Conservation (phyloP, 2,888 invertebrate species). For the Sepiola atlantica region DNA sequence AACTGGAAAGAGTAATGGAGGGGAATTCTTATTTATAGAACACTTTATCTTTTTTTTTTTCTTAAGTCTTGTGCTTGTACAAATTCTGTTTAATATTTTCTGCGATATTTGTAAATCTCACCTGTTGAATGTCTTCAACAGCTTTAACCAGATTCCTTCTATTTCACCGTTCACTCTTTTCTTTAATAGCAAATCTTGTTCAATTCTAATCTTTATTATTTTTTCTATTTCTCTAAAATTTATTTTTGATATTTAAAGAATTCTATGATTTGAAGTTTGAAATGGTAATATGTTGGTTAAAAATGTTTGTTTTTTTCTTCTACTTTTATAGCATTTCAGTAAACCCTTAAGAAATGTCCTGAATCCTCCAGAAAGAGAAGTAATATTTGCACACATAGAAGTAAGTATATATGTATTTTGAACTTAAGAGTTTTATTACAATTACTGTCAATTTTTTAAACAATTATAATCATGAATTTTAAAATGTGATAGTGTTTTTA, state of each 20-base stretch:
- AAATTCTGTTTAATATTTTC: no score
- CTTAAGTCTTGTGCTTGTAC: no score
- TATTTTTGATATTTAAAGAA: not conserved
- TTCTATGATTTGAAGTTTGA: not conserved
- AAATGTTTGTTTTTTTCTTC: not conserved
- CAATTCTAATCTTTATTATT: not conserved
- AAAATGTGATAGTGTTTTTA: not conserved
- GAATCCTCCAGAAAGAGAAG: slow-evolving; percentile 83
- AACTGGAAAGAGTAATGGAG: no score
- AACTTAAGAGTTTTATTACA: not conserved
- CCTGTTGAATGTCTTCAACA: no score
- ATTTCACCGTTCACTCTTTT: not conserved
- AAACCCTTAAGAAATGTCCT: slow-evolving; percentile 80
- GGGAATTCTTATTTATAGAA: not conserved
- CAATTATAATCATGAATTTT: not conserved
- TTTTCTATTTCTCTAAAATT: not conserved
- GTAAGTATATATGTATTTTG: slow-evolving; percentile 77
- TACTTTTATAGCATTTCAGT: slow-evolving; percentile 76
- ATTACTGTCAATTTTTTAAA: not conserved
- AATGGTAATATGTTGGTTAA: not conserved
- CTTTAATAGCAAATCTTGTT: not conserved
- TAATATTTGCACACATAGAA: slow-evolving; percentile 92
- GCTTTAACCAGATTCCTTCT: not conserved
- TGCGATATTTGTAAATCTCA: no score
- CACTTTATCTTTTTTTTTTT: no score